Evolutionary conservation across 1,140 invertebrate genomes (phyloP), one percentile per base, ranked within the genome.

Genomic region (Apis mellifera): DNA sequence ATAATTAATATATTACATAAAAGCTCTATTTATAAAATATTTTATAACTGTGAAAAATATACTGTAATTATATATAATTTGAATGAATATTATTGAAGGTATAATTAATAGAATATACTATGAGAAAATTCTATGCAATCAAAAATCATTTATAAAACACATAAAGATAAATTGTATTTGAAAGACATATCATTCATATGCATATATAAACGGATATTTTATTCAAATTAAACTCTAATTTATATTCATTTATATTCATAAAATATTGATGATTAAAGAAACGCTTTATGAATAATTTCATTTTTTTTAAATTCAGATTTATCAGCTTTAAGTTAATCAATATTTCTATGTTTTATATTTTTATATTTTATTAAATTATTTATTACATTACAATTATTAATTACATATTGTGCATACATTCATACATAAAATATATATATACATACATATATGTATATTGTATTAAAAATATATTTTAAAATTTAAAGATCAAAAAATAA

Each of bases 1-100:
- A 70, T 80, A 65, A 80, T 57, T 86, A 86, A 78, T 74, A 85
- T 55, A 83, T 73, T 42, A 77, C 73, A 82, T 52, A 78, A 50
- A 0, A 70, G 64, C 13, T 21, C 26, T 42, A 26, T n/a, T 19
- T 62, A 66, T 2, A 81, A 26, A 9, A 65, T 2, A 48, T 59
- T 59, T 59, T 73, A 8, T 5, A 71, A 32, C 71, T 8, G 5
- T 73, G 15, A 55, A 48, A 68, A 48, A 68, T n/a, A 11, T 48
- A n/a, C 32, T 32, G 32, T 32, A 68, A 42, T 48, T 13, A 48
- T 42, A n/a, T 59, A 12, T 32, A 32, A 32, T 32, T 32, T 32
- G 2, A 32, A 3, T 32, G 32, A 32, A 32, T 32, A 32, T 32
- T 32, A 32, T 32, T 32, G 32, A 32, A 32, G 0, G 2, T 3